Base-by-base conservation (phyloP, 2,797 vertebrate genomes). In the Oreonectes daqikongensis region DNA sequence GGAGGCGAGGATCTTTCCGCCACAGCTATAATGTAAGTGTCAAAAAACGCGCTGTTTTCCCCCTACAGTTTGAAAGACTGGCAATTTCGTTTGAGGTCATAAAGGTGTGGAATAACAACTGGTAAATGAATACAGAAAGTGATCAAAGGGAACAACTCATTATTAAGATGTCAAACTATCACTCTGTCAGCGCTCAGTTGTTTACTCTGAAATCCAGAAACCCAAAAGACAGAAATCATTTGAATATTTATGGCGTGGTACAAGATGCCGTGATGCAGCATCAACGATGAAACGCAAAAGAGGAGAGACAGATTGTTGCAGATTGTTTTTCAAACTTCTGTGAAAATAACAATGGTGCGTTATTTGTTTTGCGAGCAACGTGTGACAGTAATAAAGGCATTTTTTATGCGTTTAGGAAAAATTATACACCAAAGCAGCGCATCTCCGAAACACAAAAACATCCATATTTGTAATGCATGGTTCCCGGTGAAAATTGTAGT, bases 81-180 rank as follows among this genome's bases (percentile, higher is more conserved):
- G 74, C 83, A 87, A 83, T 70, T 83, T 87, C 79, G 84, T 77
- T 61, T 71, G 17, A 28, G 71, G 79, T 66, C 60, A 69, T 42
- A 75, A 68, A 63, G n/a, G 61, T 44, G 38, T 64, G 82, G 80
- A 85, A 84, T 83, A 86, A 85, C 81, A 83, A 87, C 84, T 81
- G 70, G 69, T 78, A 78, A 67, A 72, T 84, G 82, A 86, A 85
- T 89, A 86, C 87, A 89, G 87, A 83, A 85, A 78, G 81, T 82
- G 87, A 90, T 90, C 88, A 91, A 90, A 91, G 88, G 84, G 76
- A 87, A 82, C 84, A 88, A 82, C 87, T 77, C 84, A 82, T 89
- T 89, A 87, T 88, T 86, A 82, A 85, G 83, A 89, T 84, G 87
- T 85, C 81, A 86, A 84, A 80, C 81, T 67, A 52, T 77, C 79